These are phyloP conservation scores for Lissocephala sabroskyi DNA, from an alignment of 2,888 invertebrate species.

Conservation along the genomic window DNA sequence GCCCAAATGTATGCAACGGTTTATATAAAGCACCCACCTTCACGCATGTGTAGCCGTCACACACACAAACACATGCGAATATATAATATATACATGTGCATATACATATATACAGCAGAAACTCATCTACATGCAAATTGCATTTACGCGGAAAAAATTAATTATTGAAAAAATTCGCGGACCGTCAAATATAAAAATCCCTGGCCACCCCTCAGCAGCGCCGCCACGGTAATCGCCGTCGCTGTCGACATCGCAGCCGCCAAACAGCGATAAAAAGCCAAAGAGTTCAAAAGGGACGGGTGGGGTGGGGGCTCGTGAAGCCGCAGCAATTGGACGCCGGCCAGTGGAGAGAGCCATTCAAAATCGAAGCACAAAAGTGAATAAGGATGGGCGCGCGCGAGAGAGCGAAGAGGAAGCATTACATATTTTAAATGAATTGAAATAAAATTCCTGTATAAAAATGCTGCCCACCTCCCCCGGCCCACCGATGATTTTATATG, in stretches of 20 bases:
- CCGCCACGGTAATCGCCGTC: too few relatives aligned
- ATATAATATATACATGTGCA: constrained; percentile 1
- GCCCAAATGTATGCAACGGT: constrained; percentile 40
- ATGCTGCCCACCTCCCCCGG: too few relatives aligned
- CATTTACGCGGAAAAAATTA: constrained; percentile 64
- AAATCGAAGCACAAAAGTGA: constrained; percentile 52
- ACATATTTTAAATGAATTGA: constrained; percentile 63
- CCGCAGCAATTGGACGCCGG: constrained; percentile 3
- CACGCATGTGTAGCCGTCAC: background rate
- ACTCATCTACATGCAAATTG: constrained; percentile 57
- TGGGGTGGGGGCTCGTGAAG: background rate
- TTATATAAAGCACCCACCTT: constrained; percentile 23
- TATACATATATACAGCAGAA: constrained; percentile 8
- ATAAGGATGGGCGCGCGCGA: constrained; percentile 40
- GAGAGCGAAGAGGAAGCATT: constrained; percentile 29
- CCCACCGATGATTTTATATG: too few relatives aligned
- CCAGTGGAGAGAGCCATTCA: constrained; percentile 26
- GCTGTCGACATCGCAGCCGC: too few relatives aligned
- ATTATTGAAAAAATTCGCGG: constrained; percentile 58
- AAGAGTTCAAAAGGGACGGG: too few relatives aligned
- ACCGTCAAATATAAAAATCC: constrained; percentile 17
- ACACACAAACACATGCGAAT: background rate
- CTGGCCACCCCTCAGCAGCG: too few relatives aligned
- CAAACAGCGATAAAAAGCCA: background rate
- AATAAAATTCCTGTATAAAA: constrained; percentile 61